A percentile compares a stretch with the other conserved stretches of the same genome.
Evolutionary conservation across 2,888 invertebrate species (phyloP).

Genomic region (Cylindroiulus punctatus): DNA sequence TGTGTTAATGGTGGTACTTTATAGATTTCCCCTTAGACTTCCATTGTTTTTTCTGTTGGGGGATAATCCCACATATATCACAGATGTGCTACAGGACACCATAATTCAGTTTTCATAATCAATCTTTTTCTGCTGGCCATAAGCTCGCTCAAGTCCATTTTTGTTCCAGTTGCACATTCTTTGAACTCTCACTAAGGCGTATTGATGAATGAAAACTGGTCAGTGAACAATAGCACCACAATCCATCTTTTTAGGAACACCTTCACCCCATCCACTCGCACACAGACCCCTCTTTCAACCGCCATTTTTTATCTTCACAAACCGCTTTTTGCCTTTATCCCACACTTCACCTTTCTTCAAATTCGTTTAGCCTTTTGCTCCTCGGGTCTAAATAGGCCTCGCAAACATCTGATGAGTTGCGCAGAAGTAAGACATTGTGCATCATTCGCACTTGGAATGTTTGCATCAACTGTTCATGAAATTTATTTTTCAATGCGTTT

Average conservation of each 20-base stretch:
- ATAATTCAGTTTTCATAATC: background rate
- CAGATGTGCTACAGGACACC: background rate
- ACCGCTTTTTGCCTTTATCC: background rate
- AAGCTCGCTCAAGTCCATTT: background rate
- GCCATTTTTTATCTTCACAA: background rate
- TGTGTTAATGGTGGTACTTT: background rate
- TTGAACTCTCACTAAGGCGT: background rate
- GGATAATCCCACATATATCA: background rate
- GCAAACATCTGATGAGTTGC: conserved; percentile 1
- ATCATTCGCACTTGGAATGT: background rate
- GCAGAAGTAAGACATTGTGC: background rate
- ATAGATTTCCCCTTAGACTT: background rate
- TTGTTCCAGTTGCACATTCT: background rate
- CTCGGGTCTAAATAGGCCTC: background rate
- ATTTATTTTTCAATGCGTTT: background rate
- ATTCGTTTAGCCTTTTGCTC: conserved; percentile 10
- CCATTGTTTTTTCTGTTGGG: background rate
- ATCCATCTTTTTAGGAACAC: background rate
- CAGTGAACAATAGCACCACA: conserved; percentile 33
- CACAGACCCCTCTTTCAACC: background rate
- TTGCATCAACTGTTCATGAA: background rate
- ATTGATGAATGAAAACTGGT: conserved; percentile 48
- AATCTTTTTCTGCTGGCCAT: background rate
- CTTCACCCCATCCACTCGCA: conserved; percentile 20
- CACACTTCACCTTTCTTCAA: background rate